Conservation (phyloP, 2,113 vertebrate genomes). For the Heterotilapia buettikoferi region DNA sequence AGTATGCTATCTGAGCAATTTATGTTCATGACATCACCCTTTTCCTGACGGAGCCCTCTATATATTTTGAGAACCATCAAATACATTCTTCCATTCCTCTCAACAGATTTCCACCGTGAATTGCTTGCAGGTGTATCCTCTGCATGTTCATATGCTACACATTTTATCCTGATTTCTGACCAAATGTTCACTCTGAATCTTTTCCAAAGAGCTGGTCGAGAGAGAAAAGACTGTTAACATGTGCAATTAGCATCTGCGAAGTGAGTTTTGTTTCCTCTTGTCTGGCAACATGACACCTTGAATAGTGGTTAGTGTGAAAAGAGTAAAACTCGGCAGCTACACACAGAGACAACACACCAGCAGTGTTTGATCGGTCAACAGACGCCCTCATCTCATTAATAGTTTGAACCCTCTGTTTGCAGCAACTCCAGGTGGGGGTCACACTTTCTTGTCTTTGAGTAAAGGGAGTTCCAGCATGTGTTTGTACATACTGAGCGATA, state of each 20-base stretch:
- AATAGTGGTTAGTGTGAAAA: slow-evolving; percentile 22
- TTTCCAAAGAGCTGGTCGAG: neutral
- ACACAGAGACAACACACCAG: neutral
- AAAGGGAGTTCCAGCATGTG: neutral
- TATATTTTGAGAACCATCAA: slow-evolving; percentile 11
- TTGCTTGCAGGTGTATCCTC: slow-evolving; percentile 8
- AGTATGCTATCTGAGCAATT: slow-evolving; percentile 1
- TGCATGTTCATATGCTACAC: neutral
- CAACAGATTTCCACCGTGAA: neutral
- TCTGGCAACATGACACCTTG: slow-evolving; percentile 41
- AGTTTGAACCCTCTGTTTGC: slow-evolving; percentile 43
- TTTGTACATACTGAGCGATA: neutral
- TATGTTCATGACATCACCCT: slow-evolving; percentile 27
- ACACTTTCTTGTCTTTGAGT: slow-evolving; percentile 1
- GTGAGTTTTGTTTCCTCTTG: slow-evolving; percentile 10
- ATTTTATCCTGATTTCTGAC: neutral
- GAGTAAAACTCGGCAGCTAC: neutral
- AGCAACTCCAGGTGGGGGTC: slow-evolving; percentile 17
- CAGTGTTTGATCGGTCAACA: slow-evolving; percentile 49
- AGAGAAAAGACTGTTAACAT: neutral
- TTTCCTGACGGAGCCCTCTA: neutral
- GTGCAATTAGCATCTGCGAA: neutral
- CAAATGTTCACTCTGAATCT: neutral
- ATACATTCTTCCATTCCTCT: neutral
- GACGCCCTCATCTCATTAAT: slow-evolving; percentile 26